phyloP scores from a whole-genome alignment of 2,888 invertebrate genomes.

The Dasysyrphus albostriatus region DNA sequence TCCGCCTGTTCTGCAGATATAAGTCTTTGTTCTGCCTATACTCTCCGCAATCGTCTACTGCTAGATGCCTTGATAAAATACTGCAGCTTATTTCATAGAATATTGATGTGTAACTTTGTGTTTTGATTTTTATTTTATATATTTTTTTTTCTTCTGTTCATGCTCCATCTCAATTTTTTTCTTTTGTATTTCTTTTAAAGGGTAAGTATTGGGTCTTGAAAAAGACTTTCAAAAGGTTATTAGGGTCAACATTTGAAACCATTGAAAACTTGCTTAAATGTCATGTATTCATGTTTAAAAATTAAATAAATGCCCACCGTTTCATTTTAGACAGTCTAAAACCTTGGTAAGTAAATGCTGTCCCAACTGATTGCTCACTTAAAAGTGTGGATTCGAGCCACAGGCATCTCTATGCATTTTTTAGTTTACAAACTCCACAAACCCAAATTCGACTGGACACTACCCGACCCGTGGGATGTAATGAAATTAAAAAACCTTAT shows the following conservation, averaged over 20 bases:
- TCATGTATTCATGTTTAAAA: no score
- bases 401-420: no score
- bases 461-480: no score
- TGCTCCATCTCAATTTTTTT: constrained; percentile 23
- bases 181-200: not conserved
- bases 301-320: no score
- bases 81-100: constrained; percentile 73
- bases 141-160: constrained; percentile 34
- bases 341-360: no score
- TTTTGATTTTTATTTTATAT: constrained; percentile 43
- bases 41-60: constrained; percentile 29
- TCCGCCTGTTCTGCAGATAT: constrained; percentile 55
- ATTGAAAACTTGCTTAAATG: no score
- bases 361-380: no score
- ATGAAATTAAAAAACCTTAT: no score
- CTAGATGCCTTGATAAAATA: constrained; percentile 36
- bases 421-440: no score
- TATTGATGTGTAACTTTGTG: constrained; percentile 72
- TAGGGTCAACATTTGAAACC: not conserved
- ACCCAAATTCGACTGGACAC: no score
- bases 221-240: not conserved
- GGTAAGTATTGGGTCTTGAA: not conserved
- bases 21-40: constrained; percentile 46
- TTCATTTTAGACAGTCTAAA: no score
- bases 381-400: no score